Evolutionary conservation across 2,888 invertebrate genomes (phyloP), one percentile per base, ranked within the genome.

Genomic region (Platerodrilus igneus): DNA sequence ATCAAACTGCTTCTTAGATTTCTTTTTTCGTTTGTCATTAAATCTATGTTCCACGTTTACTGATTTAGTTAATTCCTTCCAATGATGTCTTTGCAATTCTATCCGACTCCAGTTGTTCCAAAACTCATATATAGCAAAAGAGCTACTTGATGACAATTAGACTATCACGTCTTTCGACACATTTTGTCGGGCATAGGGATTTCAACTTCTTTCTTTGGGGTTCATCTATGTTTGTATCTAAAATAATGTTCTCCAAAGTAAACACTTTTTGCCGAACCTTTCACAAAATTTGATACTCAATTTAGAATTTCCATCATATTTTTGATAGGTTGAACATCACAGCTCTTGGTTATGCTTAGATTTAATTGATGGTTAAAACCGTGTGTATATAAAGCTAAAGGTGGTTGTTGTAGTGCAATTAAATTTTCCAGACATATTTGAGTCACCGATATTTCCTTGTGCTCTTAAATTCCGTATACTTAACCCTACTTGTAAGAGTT

Each of bases 391-490:
- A 33, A 23, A 2, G 33, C 33, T 22, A 33, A 15, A 8, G 22
- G 33, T n/a, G 22, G 23, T 13, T 33, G 16, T 2, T 7, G 3
- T 11, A 3, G 14, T 14, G 3, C 25, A 11, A 8, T 11, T 25
- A 13, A 11, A 31, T 8, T 31, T 9, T n/a, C 21, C 20, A 3
- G 21, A 4, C 20, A 33, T 33, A 10, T 6, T 33, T 9, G 16
- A n/a, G 9, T 23, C 22, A 7, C 33, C 33, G 13, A 23, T 23
- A 16, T 33, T 23, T 2, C 25, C 33, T 33, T 33, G 33, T 2
- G 22, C 33, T 4, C 15, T 16, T 16, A 33, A 4, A 17, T 30
- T 10, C n/a, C 11, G 14, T 31, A 11, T 11, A 20, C 7, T 26
- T 21, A 28, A 28, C 14, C 16, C 36, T 7, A 36, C 4, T 10